Evolutionary conservation across 1,140 invertebrate genomes (phyloP).

Genomic region (Propsilocerus akamusi): DNA sequence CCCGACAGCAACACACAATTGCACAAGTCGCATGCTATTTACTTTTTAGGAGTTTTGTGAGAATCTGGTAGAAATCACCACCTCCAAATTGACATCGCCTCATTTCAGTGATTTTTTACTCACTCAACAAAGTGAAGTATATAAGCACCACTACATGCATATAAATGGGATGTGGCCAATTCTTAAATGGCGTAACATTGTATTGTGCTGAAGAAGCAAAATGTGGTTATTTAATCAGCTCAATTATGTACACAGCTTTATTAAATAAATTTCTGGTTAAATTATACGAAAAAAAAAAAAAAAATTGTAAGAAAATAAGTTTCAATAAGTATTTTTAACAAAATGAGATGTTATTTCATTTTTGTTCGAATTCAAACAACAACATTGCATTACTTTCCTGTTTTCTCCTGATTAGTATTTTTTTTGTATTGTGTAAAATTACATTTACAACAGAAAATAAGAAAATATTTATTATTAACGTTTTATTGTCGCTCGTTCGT

Average conservation of each 20-base stretch:
- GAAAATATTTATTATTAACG: too few species aligned
- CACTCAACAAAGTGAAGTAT: not conserved
- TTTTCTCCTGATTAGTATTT: not conserved
- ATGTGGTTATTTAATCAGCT: constrained; percentile 1
- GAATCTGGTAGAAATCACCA: not conserved
- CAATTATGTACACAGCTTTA: constrained; percentile 2
- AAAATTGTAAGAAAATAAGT: too few species aligned
- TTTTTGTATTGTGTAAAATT: not conserved
- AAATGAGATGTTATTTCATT: constrained; percentile 1
- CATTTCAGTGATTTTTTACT: not conserved
- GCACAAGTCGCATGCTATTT: too few species aligned
- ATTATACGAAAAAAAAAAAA: constrained; percentile 4
- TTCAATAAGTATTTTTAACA: constrained; percentile 1
- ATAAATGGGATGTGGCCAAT: not conserved
- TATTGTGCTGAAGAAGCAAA: not conserved
- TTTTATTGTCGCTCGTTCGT: too few species aligned
- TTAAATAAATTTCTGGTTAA: constrained; percentile 4
- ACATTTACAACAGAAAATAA: not conserved
- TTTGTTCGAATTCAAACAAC: not conserved
- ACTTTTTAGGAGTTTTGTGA: not conserved
- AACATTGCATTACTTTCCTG: not conserved
- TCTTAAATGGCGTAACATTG: too few species aligned
- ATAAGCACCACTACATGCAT: not conserved
- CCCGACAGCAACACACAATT: constrained; percentile 3
- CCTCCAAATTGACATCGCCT: not conserved